Evolutionary conservation across 64 coral and sea anemone genomes (phyloP).

Genomic region (Anthopleura sola): DNA sequence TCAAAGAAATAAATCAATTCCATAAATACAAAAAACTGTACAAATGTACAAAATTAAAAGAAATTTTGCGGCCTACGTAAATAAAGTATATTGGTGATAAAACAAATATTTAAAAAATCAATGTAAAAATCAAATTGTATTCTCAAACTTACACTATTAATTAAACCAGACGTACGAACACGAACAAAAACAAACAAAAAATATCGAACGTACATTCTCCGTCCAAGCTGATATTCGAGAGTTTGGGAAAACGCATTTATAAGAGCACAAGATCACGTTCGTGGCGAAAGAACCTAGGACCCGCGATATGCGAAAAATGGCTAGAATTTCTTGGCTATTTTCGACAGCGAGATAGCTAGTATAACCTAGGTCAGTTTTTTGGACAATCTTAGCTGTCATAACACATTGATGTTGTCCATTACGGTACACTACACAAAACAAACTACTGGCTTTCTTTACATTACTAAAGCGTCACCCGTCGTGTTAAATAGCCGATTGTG

Average conservation of each 20-base stretch:
- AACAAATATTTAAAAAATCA: slow-evolving; percentile 20
- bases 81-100: neutral
- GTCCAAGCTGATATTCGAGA: neutral
- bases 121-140: neutral
- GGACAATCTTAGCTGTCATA: slow-evolving; percentile 87
- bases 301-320: neutral
- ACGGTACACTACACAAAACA: slow-evolving; percentile 91
- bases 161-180: neutral
- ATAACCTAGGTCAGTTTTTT: slow-evolving; percentile 81
- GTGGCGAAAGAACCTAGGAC: neutral
- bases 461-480: slow-evolving; percentile 81
- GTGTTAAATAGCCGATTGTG: slow-evolving; percentile 58
- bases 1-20: no score
- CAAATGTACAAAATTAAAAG: neutral
- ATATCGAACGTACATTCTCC: neutral
- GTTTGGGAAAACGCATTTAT: neutral
- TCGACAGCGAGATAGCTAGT: slow-evolving; percentile 35
- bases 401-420: slow-evolving; percentile 90
- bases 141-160: neutral
- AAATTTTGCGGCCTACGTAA: neutral
- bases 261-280: neutral
- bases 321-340: neutral
- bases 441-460: slow-evolving; percentile 91
- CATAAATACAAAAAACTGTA: neutral
- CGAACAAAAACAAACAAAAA: neutral